phyloP scores from a whole-genome alignment of 1,140 invertebrate species.

The Neodiprion pinetum region DNA sequence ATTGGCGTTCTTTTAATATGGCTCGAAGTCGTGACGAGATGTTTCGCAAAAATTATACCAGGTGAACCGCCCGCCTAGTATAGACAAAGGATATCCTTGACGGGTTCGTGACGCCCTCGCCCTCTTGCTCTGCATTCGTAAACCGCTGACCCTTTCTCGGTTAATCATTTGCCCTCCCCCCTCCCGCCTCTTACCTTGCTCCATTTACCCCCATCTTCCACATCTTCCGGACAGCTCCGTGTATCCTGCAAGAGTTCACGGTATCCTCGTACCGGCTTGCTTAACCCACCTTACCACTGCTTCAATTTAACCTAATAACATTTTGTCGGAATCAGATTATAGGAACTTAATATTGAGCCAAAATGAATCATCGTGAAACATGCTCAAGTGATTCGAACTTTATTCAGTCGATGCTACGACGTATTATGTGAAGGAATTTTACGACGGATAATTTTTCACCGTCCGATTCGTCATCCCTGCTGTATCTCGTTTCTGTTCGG shows the following conservation, averaged over 20 bases:
- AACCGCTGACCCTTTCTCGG: neutral
- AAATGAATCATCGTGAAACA: too few species aligned
- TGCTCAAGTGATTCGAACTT: too few species aligned
- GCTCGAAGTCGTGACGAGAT: neutral
- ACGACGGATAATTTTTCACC: too few species aligned
- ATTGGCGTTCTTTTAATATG: conserved; percentile 1
- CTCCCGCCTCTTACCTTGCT: neutral
- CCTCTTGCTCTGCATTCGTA: conserved; percentile 6
- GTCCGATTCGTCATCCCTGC: too few species aligned
- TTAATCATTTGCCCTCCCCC: neutral
- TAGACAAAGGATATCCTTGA: conserved; percentile 7
- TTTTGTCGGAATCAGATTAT: neutral
- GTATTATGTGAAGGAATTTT: too few species aligned
- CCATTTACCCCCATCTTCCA: neutral
- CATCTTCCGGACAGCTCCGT: neutral
- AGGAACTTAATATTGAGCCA: neutral
- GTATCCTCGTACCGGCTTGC: neutral
- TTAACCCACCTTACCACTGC: neutral
- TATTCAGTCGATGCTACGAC: too few species aligned
- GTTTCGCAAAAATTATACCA: neutral
- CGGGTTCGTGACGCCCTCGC: conserved; percentile 3
- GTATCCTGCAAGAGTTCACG: neutral
- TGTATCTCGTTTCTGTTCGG: too few species aligned
- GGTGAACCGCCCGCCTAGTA: neutral
- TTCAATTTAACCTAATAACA: neutral